Percentiles rank a stretch among this genome's conserved stretches.
Evolutionary conservation across 2,113 vertebrate species (phyloP).

Genomic region (Limanda limanda): DNA sequence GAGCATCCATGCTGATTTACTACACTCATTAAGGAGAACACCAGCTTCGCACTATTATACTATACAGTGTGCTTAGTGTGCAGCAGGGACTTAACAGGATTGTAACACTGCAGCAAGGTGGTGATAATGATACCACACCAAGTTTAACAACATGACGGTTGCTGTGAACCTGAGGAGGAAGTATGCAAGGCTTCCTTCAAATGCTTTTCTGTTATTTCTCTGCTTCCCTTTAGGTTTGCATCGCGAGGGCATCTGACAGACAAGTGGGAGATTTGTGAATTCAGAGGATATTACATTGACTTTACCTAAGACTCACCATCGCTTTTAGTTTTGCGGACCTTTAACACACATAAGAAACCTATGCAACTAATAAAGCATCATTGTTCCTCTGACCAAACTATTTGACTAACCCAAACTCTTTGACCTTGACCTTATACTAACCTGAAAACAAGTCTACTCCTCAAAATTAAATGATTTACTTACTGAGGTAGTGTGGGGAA

Average conservation of each 20-base stretch:
- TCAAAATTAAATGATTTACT: too few relatives aligned
- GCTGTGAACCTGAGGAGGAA: neutral
- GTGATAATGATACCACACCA: constrained; percentile 23
- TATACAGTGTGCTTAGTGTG: constrained; percentile 17
- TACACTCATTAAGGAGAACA: constrained; percentile 50
- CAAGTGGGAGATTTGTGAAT: too few relatives aligned
- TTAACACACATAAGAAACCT: too few relatives aligned
- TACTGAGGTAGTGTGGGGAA: too few relatives aligned
- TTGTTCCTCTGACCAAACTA: too few relatives aligned
- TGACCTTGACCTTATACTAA: too few relatives aligned
- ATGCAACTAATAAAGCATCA: too few relatives aligned
- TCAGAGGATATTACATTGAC: too few relatives aligned
- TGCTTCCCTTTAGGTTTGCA: neutral
- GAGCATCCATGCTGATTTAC: constrained; percentile 66
- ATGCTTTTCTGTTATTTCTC: neutral
- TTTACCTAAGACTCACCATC: too few relatives aligned
- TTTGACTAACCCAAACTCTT: too few relatives aligned
- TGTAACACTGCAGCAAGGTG: constrained; percentile 47
- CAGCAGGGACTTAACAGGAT: constrained; percentile 37
- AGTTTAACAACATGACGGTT: constrained; percentile 12
- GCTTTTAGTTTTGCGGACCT: too few relatives aligned
- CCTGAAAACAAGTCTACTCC: too few relatives aligned
- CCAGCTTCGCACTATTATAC: constrained; percentile 33
- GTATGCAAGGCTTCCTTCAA: neutral
- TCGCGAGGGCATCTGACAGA: neutral